Conservation (phyloP, 2,797 vertebrate genomes). For the Atherinosoma microstoma region DNA sequence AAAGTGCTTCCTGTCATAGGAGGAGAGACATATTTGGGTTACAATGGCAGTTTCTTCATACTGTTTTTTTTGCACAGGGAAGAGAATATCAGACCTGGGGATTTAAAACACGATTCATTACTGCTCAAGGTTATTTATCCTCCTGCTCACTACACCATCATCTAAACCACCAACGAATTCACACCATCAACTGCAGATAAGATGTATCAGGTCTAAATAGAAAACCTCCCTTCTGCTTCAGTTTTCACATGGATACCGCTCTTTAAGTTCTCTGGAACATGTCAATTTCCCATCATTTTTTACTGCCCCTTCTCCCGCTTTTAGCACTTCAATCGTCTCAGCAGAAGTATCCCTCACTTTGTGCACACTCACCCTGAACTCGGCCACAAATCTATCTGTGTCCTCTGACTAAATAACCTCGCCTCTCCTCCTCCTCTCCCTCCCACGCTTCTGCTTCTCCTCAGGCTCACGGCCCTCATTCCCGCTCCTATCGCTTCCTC, state of each 20-base stretch:
- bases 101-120: slow-evolving; percentile 59
- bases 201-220: slow-evolving; percentile 41
- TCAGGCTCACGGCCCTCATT: slow-evolving; percentile 63
- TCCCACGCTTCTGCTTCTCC: slow-evolving; percentile 64
- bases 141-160: slow-evolving; percentile 34
- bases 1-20: slow-evolving; percentile 62
- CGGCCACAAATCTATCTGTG: slow-evolving; percentile 69
- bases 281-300: slow-evolving; percentile 58
- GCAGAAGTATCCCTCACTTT: slow-evolving; percentile 47
- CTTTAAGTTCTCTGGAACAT: slow-evolving; percentile 56
- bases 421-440: slow-evolving; percentile 34
- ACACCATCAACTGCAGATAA: slow-evolving; percentile 50
- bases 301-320: slow-evolving; percentile 34
- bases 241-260: slow-evolving; percentile 32
- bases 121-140: slow-evolving; percentile 64
- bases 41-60: slow-evolving; percentile 47
- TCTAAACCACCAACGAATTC: slow-evolving; percentile 41
- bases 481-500: slow-evolving; percentile 63
- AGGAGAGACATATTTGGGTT: slow-evolving; percentile 73
- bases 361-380: slow-evolving; percentile 70
- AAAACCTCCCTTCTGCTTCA: slow-evolving; percentile 28
- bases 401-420: slow-evolving; percentile 70
- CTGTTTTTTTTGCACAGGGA: slow-evolving; percentile 38
- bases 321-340: slow-evolving; percentile 45
- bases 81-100: slow-evolving; percentile 53